Conservation (phyloP, 2,888 invertebrate species). For the Cylloceria caligata region DNA sequence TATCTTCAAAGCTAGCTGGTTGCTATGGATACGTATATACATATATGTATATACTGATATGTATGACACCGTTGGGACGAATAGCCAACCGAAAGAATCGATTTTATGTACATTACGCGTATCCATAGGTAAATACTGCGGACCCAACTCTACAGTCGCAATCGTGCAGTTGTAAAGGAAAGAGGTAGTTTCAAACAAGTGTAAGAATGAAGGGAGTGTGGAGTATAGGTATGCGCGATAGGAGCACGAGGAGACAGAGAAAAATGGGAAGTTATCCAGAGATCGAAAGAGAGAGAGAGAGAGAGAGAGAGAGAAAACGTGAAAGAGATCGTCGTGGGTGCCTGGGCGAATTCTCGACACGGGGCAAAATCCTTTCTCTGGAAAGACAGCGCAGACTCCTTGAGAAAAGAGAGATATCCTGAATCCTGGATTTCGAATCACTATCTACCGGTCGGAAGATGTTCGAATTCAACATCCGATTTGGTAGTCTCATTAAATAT, state of each 20-base stretch:
- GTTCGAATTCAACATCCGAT: not conserved
- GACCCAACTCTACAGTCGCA: not conserved
- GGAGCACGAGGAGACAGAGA: constrained; percentile 3
- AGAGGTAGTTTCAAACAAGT: not conserved
- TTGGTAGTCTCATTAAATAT: not conserved
- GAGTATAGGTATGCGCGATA: not conserved
- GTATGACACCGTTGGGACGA: not conserved
- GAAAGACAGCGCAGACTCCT: not conserved
- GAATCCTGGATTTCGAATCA: constrained; percentile 21
- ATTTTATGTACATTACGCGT: not conserved
- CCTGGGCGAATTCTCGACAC: constrained; percentile 22
- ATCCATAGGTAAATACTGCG: not conserved
- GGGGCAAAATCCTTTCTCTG: constrained; percentile 2
- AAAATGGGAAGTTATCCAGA: constrained; percentile 26
- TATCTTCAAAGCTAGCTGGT: constrained; percentile 12
- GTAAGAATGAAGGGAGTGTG: not conserved
- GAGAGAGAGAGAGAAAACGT: not conserved
- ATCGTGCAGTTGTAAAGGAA: not conserved
- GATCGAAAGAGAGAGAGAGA: constrained; percentile 4
- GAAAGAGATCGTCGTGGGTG: constrained; percentile 1
- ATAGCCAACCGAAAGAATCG: constrained; percentile 10
- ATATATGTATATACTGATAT: no score
- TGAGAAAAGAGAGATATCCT: constrained; percentile 14
- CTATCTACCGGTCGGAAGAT: not conserved
- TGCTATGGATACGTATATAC: not conserved